A percentile compares a stretch with the other conserved stretches of the same genome.
These are phyloP conservation scores for Catajapyx aquilonaris DNA, from an alignment of 1,140 invertebrate genomes.

Conservation along the genomic window DNA sequence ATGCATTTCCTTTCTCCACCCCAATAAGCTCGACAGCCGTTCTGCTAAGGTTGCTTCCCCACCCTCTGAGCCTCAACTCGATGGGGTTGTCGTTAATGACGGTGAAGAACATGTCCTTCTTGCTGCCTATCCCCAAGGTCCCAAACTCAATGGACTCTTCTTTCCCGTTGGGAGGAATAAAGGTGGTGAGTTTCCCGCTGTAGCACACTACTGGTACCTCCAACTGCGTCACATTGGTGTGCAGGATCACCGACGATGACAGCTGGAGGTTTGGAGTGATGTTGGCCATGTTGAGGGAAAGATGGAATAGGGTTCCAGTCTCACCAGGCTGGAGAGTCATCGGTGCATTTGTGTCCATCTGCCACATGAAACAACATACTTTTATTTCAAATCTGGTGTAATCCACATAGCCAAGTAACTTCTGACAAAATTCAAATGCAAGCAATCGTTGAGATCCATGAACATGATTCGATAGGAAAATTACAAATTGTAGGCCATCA, in stretches of 20 bases:
- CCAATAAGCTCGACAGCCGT: constrained; percentile 43
- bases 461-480: too few species aligned
- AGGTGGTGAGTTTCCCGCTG: constrained; percentile 39
- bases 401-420: background rate
- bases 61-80: constrained; percentile 37
- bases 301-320: constrained; percentile 32
- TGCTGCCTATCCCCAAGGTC: constrained; percentile 41
- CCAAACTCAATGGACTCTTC: constrained; percentile 47
- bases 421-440: too few species aligned
- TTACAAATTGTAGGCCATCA: too few species aligned
- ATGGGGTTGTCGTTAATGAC: constrained; percentile 58
- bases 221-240: constrained; percentile 51
- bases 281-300: constrained; percentile 29
- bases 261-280: constrained; percentile 34
- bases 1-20: constrained; percentile 37
- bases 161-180: constrained; percentile 11
- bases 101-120: constrained; percentile 42
- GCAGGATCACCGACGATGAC: constrained; percentile 37
- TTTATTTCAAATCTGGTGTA: constrained; percentile 1
- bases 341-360: constrained; percentile 37
- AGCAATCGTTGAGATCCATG: too few species aligned
- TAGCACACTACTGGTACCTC: constrained; percentile 48
- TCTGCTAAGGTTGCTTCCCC: constrained; percentile 42
- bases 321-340: constrained; percentile 36
- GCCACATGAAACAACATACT: constrained; percentile 23